Evolutionary conservation across 2,113 vertebrate species (phyloP), one percentile per base, ranked within the genome.

Genomic region (Lepus americanus): DNA sequence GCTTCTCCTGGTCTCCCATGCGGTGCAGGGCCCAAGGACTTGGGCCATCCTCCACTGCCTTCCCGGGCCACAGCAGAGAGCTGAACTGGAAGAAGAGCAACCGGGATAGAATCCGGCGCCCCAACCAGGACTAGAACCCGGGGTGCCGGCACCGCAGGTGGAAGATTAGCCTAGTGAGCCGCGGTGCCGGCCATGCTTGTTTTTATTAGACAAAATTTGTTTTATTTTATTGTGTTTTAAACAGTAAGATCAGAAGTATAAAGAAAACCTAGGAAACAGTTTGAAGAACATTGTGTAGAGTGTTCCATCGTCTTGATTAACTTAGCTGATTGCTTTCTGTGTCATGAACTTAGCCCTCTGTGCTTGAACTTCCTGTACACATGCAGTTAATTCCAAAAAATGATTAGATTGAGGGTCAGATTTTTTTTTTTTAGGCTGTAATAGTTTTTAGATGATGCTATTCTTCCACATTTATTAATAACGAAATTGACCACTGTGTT

Each of bases 151-250:
- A 7, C 44, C 44, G 44, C 44, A 8, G 44, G 36, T 3, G 36
- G 36, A 36, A 3, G 36, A 36, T 36, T 36, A 36, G 36, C 36
- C 36, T 36, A 36, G 36, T 36, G 36, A 36, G 36, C 36, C 36
- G 36, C 3, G 36, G 36, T 36, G 36, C 36, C 36, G 36, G 44
- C 44, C 7, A 67, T 85, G 23, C 83, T 84, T 94, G 29, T 59
- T 39, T 89, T 25, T 88, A 70, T 89, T 95, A 39, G 82, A 51
- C 29, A 94, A 72, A 80, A 81, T 89, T 92, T 89, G 13, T 73
- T 39, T 87, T 74, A 49, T 76, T 77, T 81, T 74, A 59, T 72
- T 84, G 8, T 73, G 2, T 78, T 80, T 92, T 83, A 73, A 94
- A 78, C 70, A 82, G 27, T 78, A 44, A 44, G 44, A 44, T 44